Conservation (phyloP, 2,113 vertebrate species). For the Tauraco erythrolophus region DNA sequence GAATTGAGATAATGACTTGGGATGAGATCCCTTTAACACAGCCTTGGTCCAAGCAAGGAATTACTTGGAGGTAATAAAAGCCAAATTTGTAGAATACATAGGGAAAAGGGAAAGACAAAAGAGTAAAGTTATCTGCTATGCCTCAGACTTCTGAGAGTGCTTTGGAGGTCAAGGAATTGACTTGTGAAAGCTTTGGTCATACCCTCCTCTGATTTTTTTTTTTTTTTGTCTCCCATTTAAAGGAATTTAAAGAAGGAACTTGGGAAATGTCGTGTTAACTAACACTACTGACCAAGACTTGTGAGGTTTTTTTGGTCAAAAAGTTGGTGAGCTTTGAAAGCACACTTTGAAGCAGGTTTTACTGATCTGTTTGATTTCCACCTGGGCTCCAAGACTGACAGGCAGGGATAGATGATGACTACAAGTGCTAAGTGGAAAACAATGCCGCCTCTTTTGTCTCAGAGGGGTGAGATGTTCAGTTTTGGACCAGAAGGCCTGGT, state of each 20-base stretch:
- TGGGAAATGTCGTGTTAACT: background rate
- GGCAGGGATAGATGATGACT: fast-evolving
- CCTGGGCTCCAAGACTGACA: background rate
- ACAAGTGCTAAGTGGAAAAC: background rate
- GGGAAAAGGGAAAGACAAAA: background rate
- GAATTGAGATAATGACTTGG: background rate
- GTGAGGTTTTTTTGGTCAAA: background rate
- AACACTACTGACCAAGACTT: background rate
- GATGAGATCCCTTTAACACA: background rate
- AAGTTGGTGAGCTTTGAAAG: background rate
- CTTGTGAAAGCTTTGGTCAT: background rate
- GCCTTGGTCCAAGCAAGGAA: background rate
- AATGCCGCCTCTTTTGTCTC: background rate
- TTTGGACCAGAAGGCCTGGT: background rate
- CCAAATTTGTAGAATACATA: background rate
- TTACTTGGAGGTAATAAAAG: background rate
- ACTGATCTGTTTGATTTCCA: background rate
- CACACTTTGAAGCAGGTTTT: background rate
- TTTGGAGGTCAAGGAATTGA: background rate
- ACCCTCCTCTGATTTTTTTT: background rate
- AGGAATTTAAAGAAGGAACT: background rate
- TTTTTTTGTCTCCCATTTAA: background rate
- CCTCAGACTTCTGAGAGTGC: background rate
- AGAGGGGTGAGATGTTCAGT: background rate
- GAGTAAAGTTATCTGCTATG: background rate